Evolutionary conservation across 2,797 vertebrate species (phyloP).

Genomic region (Heteromormyrus szaboi): DNA sequence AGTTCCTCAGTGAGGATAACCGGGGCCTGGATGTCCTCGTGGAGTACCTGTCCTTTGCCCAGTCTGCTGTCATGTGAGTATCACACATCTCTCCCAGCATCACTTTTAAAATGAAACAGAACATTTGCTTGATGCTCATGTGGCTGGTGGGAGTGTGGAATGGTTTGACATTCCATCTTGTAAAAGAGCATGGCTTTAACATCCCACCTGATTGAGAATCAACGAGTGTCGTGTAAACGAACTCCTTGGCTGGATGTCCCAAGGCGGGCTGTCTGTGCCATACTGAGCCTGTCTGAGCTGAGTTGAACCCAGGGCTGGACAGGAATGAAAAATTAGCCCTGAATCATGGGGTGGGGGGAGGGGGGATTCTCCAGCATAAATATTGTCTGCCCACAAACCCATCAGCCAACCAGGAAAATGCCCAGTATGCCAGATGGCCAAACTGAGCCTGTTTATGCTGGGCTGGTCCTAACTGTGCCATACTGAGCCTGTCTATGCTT

Average conservation of each 20-base stretch:
- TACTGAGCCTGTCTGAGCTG: neutral
- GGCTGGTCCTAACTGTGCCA: neutral
- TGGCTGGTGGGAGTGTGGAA: neutral
- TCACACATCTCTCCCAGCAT: neutral
- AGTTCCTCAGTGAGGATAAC: conserved; percentile 95
- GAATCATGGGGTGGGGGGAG: neutral
- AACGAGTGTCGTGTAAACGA: neutral
- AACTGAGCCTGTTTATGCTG: neutral
- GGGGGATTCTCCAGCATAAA: neutral
- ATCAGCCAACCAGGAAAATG: neutral
- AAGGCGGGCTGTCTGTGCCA: neutral
- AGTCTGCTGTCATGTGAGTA: conserved; percentile 94
- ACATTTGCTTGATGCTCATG: neutral
- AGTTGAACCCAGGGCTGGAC: neutral
- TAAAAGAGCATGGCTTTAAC: neutral
- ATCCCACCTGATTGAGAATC: neutral
- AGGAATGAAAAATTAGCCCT: neutral
- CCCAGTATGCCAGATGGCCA: neutral
- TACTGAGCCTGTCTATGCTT: neutral
- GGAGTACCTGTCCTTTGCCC: conserved; percentile 93
- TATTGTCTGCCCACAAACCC: neutral
- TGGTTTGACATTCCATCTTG: neutral
- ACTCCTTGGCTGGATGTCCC: neutral
- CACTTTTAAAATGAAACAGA: neutral
- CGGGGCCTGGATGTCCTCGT: conserved; percentile 89